These are phyloP conservation scores for Danio tinwini DNA, from an alignment of 2,797 vertebrate species.

Conservation along the genomic window DNA sequence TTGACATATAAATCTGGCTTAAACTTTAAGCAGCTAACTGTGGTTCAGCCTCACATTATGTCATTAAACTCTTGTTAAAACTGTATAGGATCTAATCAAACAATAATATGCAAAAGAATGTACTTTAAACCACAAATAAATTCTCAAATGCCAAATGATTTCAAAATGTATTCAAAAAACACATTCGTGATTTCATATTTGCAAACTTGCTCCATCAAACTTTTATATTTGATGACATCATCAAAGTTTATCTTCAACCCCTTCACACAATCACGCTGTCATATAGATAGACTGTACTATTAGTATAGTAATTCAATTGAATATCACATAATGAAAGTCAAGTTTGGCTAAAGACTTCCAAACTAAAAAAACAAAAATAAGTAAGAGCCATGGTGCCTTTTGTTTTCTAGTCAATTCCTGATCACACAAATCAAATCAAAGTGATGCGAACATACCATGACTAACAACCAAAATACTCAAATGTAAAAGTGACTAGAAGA, in stretches of 20 bases:
- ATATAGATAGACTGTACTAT: neutral
- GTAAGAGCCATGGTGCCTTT: neutral
- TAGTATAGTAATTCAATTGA: neutral
- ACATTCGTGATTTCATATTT: neutral
- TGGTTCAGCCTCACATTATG: too few relatives aligned
- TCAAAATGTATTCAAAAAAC: neutral
- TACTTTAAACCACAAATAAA: neutral
- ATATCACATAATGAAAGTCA: neutral
- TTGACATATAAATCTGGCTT: too few relatives aligned
- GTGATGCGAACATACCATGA: neutral
- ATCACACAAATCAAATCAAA: neutral
- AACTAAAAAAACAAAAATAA: too few relatives aligned
- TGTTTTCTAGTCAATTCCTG: neutral
- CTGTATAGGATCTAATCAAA: neutral
- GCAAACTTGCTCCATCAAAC: neutral
- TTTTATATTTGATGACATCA: neutral
- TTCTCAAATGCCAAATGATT: neutral
- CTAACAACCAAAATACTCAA: neutral
- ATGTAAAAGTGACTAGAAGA: neutral
- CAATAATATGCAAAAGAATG: neutral
- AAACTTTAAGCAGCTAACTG: too few relatives aligned
- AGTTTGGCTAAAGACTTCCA: neutral
- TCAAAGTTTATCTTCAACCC: neutral
- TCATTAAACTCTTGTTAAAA: too few relatives aligned
- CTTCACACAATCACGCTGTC: neutral